phyloP scores from a whole-genome alignment of 2,113 vertebrate genomes.

The Accipiter cooperii region DNA sequence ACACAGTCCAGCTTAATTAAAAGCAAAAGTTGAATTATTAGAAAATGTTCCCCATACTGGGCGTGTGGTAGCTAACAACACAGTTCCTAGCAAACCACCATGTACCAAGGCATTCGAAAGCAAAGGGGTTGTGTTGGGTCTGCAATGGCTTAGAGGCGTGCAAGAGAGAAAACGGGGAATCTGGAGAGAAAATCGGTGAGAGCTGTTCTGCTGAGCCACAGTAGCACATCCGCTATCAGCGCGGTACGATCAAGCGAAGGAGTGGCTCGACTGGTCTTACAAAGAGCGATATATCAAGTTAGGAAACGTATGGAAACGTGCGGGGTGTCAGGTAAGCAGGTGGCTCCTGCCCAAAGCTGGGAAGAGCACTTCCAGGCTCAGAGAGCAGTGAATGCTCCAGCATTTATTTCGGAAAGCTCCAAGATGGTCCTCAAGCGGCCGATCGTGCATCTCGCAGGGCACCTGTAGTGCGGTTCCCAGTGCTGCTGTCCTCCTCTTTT shows the following conservation, averaged over 20 bases:
- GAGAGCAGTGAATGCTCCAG: not conserved
- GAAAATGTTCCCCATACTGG: not conserved
- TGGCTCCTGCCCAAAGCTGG: not conserved
- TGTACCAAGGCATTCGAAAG: not conserved
- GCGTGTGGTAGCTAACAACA: rapidly evolving
- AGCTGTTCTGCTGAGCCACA: not conserved
- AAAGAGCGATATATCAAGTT: not conserved
- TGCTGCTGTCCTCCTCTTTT: not conserved
- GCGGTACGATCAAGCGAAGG: not conserved
- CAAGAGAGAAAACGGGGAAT: not conserved
- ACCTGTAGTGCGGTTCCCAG: no score
- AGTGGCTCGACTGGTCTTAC: not conserved
- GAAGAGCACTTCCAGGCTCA: not conserved
- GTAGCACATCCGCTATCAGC: rapidly evolving
- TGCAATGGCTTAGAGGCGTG: not conserved
- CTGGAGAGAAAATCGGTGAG: not conserved
- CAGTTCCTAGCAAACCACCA: not conserved
- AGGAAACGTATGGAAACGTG: not conserved
- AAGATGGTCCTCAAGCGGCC: rapidly evolving
- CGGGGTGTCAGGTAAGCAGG: rapidly evolving
- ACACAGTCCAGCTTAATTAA: not conserved
- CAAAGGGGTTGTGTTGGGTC: not conserved
- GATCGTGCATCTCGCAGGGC: rapidly evolving
- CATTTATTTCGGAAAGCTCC: rapidly evolving
- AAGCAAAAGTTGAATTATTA: not conserved